Conservation (phyloP, 37 sponge, comb jelly and placozoan species). For the Theonella swinhoei region DNA sequence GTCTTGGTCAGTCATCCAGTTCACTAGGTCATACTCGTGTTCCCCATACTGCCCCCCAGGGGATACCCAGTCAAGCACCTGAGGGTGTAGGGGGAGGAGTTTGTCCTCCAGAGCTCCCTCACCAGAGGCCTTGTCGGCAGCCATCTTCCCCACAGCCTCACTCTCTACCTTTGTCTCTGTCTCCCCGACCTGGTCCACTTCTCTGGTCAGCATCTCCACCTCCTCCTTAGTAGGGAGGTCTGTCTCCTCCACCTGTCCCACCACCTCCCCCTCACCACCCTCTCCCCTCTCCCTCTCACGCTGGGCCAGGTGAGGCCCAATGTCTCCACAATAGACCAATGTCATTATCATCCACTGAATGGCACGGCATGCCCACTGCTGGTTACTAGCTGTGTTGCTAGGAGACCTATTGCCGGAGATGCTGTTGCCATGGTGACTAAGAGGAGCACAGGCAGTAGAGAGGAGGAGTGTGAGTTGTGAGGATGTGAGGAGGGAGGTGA, state of each 20-base stretch:
- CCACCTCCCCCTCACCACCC: neutral
- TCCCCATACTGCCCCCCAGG: too few species aligned
- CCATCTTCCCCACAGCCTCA: neutral
- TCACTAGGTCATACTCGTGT: too few species aligned
- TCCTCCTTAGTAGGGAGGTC: neutral
- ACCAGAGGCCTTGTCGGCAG: neutral
- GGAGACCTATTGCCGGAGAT: neutral
- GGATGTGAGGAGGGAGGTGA: neutral
- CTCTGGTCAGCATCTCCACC: neutral
- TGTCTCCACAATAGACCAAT: neutral
- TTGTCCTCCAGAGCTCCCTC: neutral
- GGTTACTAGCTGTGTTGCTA: neutral
- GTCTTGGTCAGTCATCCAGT: too few species aligned
- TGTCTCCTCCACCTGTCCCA: neutral
- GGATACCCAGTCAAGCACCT: too few species aligned
- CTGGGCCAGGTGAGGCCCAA: neutral
- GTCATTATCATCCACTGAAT: neutral
- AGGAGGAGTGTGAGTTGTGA: conserved; percentile 9
- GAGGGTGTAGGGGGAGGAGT: too few species aligned
- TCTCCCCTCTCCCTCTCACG: neutral
- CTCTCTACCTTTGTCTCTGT: neutral
- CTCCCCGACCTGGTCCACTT: neutral
- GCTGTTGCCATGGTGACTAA: neutral
- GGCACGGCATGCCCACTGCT: neutral
- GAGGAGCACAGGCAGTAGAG: neutral